Evolutionary conservation across 2,888 invertebrate genomes (phyloP).

Genomic region (Calliopum simillimum): DNA sequence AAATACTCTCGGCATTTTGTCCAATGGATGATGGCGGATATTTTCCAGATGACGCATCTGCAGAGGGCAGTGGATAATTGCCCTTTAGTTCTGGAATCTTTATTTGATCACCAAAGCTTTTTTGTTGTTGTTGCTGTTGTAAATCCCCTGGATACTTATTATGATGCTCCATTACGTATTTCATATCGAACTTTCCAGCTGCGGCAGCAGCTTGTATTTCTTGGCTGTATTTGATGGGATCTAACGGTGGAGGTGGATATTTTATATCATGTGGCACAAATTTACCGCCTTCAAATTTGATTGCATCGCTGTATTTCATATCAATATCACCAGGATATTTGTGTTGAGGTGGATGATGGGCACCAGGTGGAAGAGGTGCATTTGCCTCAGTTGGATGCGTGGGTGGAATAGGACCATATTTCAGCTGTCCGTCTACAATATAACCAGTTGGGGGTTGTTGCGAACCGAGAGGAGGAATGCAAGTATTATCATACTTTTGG

Average conservation of each 20-base stretch:
- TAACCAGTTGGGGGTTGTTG: slow-evolving; percentile 56
- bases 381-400: slow-evolving; percentile 47
- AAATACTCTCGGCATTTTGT: slow-evolving; percentile 41
- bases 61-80: slow-evolving; percentile 20
- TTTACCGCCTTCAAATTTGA: slow-evolving; percentile 61
- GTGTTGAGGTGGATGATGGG: slow-evolving; percentile 48
- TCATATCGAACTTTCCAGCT: slow-evolving; percentile 65
- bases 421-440: slow-evolving; percentile 60
- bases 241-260: slow-evolving; percentile 66
- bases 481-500: slow-evolving; percentile 41
- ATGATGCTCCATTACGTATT: slow-evolving; percentile 64
- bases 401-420: slow-evolving; percentile 55
- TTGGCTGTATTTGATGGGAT: slow-evolving; percentile 63
- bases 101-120: slow-evolving; percentile 60
- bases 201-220: slow-evolving; percentile 64
- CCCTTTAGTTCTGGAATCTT: slow-evolving; percentile 59
- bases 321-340: slow-evolving; percentile 65
- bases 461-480: slow-evolving; percentile 27
- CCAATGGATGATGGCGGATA: slow-evolving; percentile 46
- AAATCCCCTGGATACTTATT: slow-evolving; percentile 60
- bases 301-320: slow-evolving; percentile 62
- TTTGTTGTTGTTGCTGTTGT: slow-evolving; percentile 51
- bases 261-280: slow-evolving; percentile 67
- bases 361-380: slow-evolving; percentile 43
- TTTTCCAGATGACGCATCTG: slow-evolving; percentile 36